These are phyloP conservation scores for Stichopus horrens DNA, from an alignment of 53 echinoderm and acorn worm genomes.

Conservation along the genomic window DNA sequence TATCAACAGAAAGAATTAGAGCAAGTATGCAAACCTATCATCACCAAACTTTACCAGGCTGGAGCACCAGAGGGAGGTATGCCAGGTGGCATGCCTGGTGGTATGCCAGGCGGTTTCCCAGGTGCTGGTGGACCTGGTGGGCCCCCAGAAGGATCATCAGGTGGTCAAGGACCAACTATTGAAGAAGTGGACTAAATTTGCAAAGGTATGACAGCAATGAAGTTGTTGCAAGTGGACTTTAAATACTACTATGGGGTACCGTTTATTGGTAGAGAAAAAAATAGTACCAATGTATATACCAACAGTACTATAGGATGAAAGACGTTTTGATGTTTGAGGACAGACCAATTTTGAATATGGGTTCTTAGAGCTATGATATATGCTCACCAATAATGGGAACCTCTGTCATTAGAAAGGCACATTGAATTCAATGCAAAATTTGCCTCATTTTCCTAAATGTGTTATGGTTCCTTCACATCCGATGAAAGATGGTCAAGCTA, in stretches of 20 bases:
- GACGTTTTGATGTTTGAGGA: too few relatives aligned
- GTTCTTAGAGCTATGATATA: too few relatives aligned
- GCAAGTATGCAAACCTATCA: slow-evolving; percentile 71
- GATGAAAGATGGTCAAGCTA: too few relatives aligned
- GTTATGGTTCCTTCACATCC: too few relatives aligned
- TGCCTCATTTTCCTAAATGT: too few relatives aligned
- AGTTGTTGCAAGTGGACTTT: background rate
- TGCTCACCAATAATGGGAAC: too few relatives aligned
- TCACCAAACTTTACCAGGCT: slow-evolving; percentile 91
- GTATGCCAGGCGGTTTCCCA: slow-evolving; percentile 74
- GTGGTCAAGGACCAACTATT: slow-evolving; percentile 87
- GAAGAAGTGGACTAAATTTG: slow-evolving; percentile 91
- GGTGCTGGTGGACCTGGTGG: slow-evolving; percentile 51
- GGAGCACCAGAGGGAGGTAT: slow-evolving; percentile 76
- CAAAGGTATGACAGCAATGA: background rate
- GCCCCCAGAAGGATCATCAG: slow-evolving; percentile 53
- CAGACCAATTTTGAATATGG: too few relatives aligned
- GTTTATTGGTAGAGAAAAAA: background rate
- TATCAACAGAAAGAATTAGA: slow-evolving; percentile 92
- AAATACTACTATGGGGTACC: background rate
- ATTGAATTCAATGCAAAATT: too few relatives aligned
- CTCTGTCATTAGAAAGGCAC: too few relatives aligned
- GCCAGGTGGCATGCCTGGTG: slow-evolving; percentile 87
- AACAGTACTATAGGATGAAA: too few relatives aligned
- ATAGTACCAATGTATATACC: background rate